A percentile compares a stretch with the other conserved stretches of the same genome.
Conservation (phyloP, 2,113 vertebrate species). For the Nothocercus nigrocapillus region DNA sequence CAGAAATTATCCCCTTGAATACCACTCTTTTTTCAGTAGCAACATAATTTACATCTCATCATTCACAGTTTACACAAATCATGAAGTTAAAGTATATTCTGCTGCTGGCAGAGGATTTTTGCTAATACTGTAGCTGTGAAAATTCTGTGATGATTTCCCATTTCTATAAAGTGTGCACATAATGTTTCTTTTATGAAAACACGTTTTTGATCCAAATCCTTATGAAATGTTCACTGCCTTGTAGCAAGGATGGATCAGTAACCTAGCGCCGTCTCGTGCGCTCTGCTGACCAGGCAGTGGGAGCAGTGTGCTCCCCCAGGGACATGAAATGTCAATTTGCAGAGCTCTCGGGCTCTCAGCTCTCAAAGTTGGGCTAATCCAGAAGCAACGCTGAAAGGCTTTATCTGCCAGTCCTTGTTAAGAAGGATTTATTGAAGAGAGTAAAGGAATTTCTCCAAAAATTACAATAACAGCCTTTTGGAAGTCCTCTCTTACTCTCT, state of each 20-base stretch:
- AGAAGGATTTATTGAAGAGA: slow-evolving; percentile 38
- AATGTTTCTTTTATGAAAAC: background rate
- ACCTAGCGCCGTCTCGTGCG: background rate
- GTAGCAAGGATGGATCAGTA: background rate
- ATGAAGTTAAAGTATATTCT: background rate
- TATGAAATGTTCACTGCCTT: background rate
- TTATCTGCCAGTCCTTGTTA: background rate
- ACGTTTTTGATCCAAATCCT: background rate
- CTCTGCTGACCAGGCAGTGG: background rate
- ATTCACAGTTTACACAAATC: slow-evolving; percentile 5
- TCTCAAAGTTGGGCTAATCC: slow-evolving; percentile 11
- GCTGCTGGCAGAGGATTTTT: background rate
- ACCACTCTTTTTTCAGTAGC: background rate
- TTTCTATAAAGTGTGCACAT: background rate
- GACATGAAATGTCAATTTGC: accelerated
- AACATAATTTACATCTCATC: slow-evolving; percentile 14
- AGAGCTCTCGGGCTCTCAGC: background rate
- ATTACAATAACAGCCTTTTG: slow-evolving; percentile 1
- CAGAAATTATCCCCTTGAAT: slow-evolving; percentile 1
- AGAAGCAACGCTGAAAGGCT: background rate
- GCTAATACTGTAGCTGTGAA: slow-evolving; percentile 3
- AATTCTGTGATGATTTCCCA: slow-evolving; percentile 15
- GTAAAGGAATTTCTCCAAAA: slow-evolving; percentile 21
- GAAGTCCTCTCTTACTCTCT: background rate
- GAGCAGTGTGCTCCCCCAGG: background rate